Percentiles rank a stretch among this genome's conserved stretches.
phyloP scores from a whole-genome alignment of 2,888 invertebrate species.

The Hofmannophila pseudospretella region DNA sequence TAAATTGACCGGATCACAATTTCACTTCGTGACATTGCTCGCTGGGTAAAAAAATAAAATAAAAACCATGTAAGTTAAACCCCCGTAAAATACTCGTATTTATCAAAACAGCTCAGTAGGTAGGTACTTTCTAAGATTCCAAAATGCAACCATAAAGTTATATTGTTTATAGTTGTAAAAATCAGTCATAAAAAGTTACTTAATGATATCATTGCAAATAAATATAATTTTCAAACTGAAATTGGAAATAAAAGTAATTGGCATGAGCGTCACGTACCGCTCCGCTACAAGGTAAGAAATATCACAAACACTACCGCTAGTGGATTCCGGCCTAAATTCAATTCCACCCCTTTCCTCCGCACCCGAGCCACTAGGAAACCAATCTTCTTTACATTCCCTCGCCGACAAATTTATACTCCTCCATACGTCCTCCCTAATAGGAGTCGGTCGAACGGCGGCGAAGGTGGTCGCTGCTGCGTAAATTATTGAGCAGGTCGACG shows the following conservation, averaged over 20 bases:
- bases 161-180: too few relatives aligned
- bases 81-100: too few relatives aligned
- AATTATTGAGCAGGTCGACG: slow-evolving; percentile 57
- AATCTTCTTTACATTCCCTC: slow-evolving; percentile 75
- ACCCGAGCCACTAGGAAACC: slow-evolving; percentile 64
- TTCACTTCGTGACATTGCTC: too few relatives aligned
- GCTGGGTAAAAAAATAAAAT: too few relatives aligned
- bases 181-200: too few relatives aligned
- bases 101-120: too few relatives aligned
- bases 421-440: slow-evolving; percentile 63
- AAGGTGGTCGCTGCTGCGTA: slow-evolving; percentile 30
- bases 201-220: too few relatives aligned
- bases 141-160: too few relatives aligned
- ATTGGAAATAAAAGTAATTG: slow-evolving; percentile 38
- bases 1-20: too few relatives aligned
- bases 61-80: too few relatives aligned
- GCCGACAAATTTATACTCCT: slow-evolving; percentile 74
- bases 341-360: slow-evolving; percentile 67
- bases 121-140: too few relatives aligned
- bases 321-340: slow-evolving; percentile 70
- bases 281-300: slow-evolving; percentile 57
- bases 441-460: slow-evolving; percentile 26
- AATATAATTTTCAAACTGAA: too few relatives aligned
- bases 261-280: slow-evolving; percentile 51
- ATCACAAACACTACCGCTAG: slow-evolving; percentile 61